phyloP scores from a whole-genome alignment of 2,888 invertebrate species.

The Chalcosyrphus nemorum region DNA sequence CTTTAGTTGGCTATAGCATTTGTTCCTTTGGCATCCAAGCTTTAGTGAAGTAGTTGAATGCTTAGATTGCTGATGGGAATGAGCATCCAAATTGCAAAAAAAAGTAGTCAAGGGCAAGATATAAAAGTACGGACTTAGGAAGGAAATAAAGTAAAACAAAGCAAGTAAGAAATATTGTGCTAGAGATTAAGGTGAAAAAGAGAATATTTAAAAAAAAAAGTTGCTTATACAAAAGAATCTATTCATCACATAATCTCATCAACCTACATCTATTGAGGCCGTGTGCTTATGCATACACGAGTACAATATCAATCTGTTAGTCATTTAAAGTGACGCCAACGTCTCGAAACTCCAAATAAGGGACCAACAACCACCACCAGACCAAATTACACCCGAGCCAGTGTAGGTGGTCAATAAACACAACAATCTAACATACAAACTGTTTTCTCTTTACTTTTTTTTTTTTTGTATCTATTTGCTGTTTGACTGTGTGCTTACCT shows the following conservation, averaged over 20 bases:
- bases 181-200: not conserved
- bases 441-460: slow-evolving; percentile 31
- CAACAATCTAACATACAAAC: slow-evolving; percentile 19
- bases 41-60: not conserved
- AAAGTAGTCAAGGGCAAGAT: too few species aligned
- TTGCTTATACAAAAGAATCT: not conserved
- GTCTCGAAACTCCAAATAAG: slow-evolving; percentile 64
- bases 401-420: slow-evolving; percentile 61
- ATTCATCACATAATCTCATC: slow-evolving; percentile 42
- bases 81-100: too few species aligned
- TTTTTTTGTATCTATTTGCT: not conserved
- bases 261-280: slow-evolving; percentile 40
- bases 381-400: slow-evolving; percentile 45
- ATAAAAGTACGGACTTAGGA: too few species aligned
- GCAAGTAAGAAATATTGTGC: slow-evolving; percentile 7
- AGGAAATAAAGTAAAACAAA: too few species aligned
- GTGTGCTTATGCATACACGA: slow-evolving; percentile 33
- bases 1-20: not conserved
- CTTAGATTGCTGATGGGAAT: too few species aligned
- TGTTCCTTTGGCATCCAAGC: not conserved
- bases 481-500: slow-evolving; percentile 33
- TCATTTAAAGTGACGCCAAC: slow-evolving; percentile 72
- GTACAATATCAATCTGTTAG: slow-evolving; percentile 60
- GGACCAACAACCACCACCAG: slow-evolving; percentile 57
- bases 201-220: not conserved